These are phyloP conservation scores for Procambarus virginalis DNA, from an alignment of 1,140 invertebrate species.

Conservation along the genomic window DNA sequence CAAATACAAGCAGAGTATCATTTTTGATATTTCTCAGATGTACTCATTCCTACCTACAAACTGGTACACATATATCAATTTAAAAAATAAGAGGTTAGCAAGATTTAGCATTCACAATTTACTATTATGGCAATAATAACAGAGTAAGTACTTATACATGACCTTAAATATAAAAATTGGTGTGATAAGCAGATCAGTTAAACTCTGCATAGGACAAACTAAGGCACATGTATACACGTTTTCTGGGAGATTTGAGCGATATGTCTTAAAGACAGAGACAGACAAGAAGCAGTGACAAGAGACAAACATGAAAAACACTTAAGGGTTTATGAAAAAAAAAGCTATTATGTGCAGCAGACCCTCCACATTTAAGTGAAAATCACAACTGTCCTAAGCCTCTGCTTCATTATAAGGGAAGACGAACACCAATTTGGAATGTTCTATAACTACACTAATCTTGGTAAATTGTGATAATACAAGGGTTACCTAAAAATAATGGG, in stretches of 20 bases:
- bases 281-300: background rate
- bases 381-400: constrained; percentile 24
- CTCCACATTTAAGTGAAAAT: background rate
- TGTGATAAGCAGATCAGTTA: constrained; percentile 23
- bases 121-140: constrained; percentile 34
- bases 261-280: constrained; percentile 53
- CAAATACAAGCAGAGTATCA: background rate
- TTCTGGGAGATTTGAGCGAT: constrained; percentile 51
- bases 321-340: background rate
- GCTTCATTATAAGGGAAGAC: constrained; percentile 52
- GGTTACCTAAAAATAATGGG: constrained; percentile 59
- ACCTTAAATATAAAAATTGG: constrained; percentile 2
- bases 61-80: background rate
- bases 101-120: constrained; percentile 28
- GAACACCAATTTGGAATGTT: constrained; percentile 67
- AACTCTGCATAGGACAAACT: constrained; percentile 26
- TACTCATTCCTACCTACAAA: constrained; percentile 9
- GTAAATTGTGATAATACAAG: constrained; percentile 41
- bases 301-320: constrained; percentile 1
- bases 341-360: constrained; percentile 17
- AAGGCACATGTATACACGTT: constrained; percentile 62
- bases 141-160: constrained; percentile 37
- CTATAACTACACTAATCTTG: constrained; percentile 63
- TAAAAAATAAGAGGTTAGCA: constrained; percentile 2
- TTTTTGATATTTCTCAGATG: background rate